A percentile compares a stretch with the other conserved stretches of the same genome.
Evolutionary conservation across 2,888 invertebrate species (phyloP).

Genomic region (Halictus quadricinctus): DNA sequence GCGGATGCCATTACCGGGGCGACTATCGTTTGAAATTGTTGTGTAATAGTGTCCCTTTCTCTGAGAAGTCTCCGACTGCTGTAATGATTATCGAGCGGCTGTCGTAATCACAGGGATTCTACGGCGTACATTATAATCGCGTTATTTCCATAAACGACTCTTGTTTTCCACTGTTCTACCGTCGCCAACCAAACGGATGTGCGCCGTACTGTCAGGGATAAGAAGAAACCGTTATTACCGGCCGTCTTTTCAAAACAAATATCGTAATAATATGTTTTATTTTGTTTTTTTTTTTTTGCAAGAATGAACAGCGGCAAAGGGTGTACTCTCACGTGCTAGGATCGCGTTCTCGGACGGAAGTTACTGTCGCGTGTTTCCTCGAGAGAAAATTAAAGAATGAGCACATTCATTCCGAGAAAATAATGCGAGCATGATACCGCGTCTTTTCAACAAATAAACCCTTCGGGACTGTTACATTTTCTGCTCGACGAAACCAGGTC

Average conservation of each 20-base stretch:
- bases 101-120: slow-evolving; percentile 3
- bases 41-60: not conserved
- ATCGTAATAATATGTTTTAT: not conserved
- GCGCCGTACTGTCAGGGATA: not conserved
- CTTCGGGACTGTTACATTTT: not conserved
- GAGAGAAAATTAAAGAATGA: not conserved
- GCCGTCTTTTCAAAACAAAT: not conserved
- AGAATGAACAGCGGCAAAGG: not conserved
- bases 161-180: not conserved
- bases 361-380: not conserved
- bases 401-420: not conserved
- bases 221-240: not conserved
- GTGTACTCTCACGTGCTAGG: not conserved
- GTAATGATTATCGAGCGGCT: slow-evolving; percentile 8
- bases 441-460: not conserved
- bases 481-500: not conserved
- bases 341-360: not conserved
- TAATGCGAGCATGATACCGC: not conserved
- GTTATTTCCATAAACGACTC: slow-evolving; percentile 16
- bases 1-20: slow-evolving; percentile 5
- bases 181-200: not conserved
- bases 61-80: not conserved
- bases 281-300: not conserved
- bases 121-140: not conserved
- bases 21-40: slow-evolving; percentile 2